Evolutionary conservation across 2,113 vertebrate genomes (phyloP).

Genomic region (Origma solitaria): DNA sequence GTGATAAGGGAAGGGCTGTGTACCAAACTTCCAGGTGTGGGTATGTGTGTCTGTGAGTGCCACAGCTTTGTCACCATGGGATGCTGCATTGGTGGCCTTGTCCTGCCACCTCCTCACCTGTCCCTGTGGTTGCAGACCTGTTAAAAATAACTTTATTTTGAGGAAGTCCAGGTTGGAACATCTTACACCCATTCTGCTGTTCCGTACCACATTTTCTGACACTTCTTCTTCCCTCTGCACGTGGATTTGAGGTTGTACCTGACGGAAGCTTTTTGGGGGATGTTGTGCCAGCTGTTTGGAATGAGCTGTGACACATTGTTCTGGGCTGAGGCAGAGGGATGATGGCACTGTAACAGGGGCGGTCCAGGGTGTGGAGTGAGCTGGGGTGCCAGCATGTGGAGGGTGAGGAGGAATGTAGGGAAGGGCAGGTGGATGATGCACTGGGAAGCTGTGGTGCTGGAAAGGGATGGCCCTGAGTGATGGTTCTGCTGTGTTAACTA

Average conservation of each 20-base stretch:
- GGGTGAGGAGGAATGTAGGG: neutral
- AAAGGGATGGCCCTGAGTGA: neutral
- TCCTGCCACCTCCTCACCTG: neutral
- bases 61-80: neutral
- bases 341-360: neutral
- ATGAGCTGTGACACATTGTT: neutral
- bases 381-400: neutral
- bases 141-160: neutral
- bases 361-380: neutral
- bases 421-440: neutral
- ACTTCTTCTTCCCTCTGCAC: neutral
- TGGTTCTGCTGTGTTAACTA: neutral
- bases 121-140: neutral
- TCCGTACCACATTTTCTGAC: neutral
- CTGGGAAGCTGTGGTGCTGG: neutral
- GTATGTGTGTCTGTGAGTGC: neutral
- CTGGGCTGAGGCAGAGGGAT: neutral
- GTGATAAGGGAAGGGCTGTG: neutral
- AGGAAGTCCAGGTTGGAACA: neutral
- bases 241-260: neutral
- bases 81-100: neutral
- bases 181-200: neutral
- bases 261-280: neutral
- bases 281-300: neutral
- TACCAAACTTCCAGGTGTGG: neutral